Evolutionary conservation across 1,140 invertebrate genomes (phyloP).

Genomic region (Phocides pigmalion): DNA sequence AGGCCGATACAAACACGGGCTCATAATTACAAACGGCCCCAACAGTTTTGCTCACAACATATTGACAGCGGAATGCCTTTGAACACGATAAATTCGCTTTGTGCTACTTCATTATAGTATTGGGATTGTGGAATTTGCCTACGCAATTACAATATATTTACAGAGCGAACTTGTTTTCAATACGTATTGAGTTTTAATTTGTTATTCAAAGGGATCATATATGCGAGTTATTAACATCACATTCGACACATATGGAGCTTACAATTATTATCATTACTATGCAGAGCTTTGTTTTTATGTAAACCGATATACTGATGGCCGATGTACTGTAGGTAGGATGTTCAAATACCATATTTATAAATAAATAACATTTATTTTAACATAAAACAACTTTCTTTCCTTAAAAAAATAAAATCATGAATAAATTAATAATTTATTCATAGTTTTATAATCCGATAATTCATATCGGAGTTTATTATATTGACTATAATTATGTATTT

Average conservation of each 20-base stretch:
- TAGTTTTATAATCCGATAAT: no score
- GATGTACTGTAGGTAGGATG: no score
- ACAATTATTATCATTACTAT: not conserved
- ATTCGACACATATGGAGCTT: not conserved
- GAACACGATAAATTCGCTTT: constrained; percentile 65
- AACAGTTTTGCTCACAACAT: constrained; percentile 64
- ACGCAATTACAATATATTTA: constrained; percentile 50
- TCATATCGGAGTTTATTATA: no score
- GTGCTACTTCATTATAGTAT: constrained; percentile 65
- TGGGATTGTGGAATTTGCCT: constrained; percentile 53
- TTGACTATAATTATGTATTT: no score
- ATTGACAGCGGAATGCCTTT: constrained; percentile 75
- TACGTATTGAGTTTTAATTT: constrained; percentile 22
- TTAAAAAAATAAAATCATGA: no score
- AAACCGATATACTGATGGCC: no score
- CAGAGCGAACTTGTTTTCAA: constrained; percentile 15
- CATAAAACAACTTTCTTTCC: no score
- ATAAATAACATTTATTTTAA: no score
- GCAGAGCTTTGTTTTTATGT: not conserved
- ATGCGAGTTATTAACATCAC: constrained; percentile 11
- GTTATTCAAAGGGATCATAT: constrained; percentile 10
- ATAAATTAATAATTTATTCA: no score
- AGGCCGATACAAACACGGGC: constrained; percentile 59
- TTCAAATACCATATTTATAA: no score
- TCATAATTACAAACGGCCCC: constrained; percentile 69